Conservation (phyloP, 1,140 invertebrate species). For the Antheraea pernyi region DNA sequence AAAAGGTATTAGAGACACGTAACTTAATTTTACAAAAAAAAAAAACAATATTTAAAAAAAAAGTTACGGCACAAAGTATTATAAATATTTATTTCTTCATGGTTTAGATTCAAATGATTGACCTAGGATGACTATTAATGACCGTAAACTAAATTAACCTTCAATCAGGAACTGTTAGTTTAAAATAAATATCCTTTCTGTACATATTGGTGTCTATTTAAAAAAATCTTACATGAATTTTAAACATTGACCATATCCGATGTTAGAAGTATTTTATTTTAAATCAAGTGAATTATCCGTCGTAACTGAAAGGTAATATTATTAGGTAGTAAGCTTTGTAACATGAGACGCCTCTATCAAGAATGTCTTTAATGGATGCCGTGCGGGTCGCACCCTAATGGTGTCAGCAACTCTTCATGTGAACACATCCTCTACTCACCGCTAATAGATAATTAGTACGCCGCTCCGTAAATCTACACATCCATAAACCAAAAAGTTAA, state of each 20-base stretch:
- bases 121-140: too few species aligned
- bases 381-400: conserved; percentile 29
- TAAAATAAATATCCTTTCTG: too few species aligned
- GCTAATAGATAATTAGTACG: conserved; percentile 28
- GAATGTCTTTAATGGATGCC: conserved; percentile 32
- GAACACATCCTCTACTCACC: conserved; percentile 33
- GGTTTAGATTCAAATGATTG: too few species aligned
- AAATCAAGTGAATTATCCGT: background rate
- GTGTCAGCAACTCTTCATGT: conserved; percentile 35
- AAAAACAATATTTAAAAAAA: too few species aligned
- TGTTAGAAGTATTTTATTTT: background rate
- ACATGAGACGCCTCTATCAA: conserved; percentile 37
- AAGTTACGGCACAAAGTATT: too few species aligned
- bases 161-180: too few species aligned
- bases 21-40: too few species aligned
- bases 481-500: background rate
- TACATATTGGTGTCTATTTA: too few species aligned
- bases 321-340: conserved; percentile 29
- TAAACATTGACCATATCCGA: too few species aligned
- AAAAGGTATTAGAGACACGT: background rate
- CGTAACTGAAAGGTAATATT: conserved; percentile 20
- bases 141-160: too few species aligned
- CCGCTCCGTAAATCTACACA: background rate
- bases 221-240: too few species aligned
- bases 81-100: too few species aligned